Conservation (phyloP, 2,888 invertebrate genomes). For the Napeogenes inachia region DNA sequence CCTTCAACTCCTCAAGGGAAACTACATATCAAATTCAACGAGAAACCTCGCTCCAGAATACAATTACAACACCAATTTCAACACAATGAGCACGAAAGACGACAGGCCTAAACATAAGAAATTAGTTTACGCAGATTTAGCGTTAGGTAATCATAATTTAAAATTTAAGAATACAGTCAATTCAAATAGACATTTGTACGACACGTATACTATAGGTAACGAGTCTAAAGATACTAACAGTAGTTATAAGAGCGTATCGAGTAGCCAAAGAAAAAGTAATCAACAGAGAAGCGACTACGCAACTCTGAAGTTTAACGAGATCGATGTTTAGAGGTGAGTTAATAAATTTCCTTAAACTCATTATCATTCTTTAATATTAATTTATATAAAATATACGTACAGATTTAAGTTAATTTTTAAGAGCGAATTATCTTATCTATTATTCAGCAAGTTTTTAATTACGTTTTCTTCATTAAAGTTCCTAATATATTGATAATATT, state of each 20-base stretch:
- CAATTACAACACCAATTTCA: conserved; percentile 55
- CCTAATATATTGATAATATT: too few relatives aligned
- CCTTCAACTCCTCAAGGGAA: conserved; percentile 67
- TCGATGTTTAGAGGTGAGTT: conserved; percentile 73
- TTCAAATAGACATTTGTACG: conserved; percentile 76
- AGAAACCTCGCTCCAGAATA: conserved; percentile 63
- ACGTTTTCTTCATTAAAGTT: not conserved
- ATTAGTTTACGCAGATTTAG: conserved; percentile 74
- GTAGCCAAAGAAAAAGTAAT: conserved; percentile 52
- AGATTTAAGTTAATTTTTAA: not conserved
- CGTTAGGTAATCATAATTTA: conserved; percentile 75
- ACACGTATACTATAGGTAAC: conserved; percentile 68
- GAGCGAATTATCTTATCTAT: not conserved
- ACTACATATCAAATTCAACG: conserved; percentile 72
- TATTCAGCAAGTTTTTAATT: conserved; percentile 5
- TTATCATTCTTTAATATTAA: not conserved
- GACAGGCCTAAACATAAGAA: conserved; percentile 72
- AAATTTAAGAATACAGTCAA: conserved; percentile 78
- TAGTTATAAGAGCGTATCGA: conserved; percentile 59
- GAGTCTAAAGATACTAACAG: conserved; percentile 63
- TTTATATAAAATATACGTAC: not conserved
- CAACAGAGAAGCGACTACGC: conserved; percentile 68
- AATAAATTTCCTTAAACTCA: conserved; percentile 10
- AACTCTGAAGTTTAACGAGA: conserved; percentile 74
- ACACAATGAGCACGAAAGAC: conserved; percentile 60